Percentiles rank a stretch among this genome's conserved stretches.
These are phyloP conservation scores for Drosophila suzukii DNA, from an alignment of 1,140 invertebrate species.

Conservation along the genomic window DNA sequence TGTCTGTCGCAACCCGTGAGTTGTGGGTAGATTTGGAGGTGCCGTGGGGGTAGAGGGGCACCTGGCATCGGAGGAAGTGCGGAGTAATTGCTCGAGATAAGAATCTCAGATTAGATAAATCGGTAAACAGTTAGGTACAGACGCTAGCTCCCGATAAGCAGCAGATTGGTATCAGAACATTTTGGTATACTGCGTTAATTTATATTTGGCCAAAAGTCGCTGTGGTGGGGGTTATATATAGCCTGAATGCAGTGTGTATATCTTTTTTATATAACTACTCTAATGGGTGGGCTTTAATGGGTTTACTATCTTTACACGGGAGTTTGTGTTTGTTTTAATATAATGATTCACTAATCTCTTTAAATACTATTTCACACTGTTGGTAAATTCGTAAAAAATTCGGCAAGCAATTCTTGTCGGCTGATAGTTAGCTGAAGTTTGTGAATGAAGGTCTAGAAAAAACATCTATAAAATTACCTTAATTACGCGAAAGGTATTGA, in stretches of 20 bases:
- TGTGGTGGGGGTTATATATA: neutral
- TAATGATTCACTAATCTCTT: constrained; percentile 4
- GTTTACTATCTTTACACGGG: neutral
- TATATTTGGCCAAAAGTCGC: constrained; percentile 13
- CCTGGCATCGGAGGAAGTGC: constrained; percentile 31
- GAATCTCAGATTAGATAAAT: constrained; percentile 68
- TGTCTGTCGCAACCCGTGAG: constrained; percentile 15
- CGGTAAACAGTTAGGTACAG: constrained; percentile 46
- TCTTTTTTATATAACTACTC: neutral
- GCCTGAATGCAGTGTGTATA: neutral
- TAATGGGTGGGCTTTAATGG: neutral
- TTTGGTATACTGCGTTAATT: constrained; percentile 19
- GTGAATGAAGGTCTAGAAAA: constrained; percentile 16
- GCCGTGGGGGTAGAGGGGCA: neutral
- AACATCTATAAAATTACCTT: neutral
- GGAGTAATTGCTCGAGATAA: constrained; percentile 53
- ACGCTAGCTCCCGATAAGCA: constrained; percentile 35
- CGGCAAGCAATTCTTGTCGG: constrained; percentile 4
- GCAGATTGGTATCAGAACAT: constrained; percentile 42
- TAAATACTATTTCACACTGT: constrained; percentile 8
- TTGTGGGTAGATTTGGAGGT: neutral
- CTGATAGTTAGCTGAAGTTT: constrained; percentile 5
- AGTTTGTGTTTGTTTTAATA: neutral
- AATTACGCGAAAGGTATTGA: neutral
- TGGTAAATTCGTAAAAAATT: constrained; percentile 14